These are phyloP conservation scores for Dipodomys spectabilis DNA, from an alignment of 2,113 vertebrate genomes.

Conservation along the genomic window DNA sequence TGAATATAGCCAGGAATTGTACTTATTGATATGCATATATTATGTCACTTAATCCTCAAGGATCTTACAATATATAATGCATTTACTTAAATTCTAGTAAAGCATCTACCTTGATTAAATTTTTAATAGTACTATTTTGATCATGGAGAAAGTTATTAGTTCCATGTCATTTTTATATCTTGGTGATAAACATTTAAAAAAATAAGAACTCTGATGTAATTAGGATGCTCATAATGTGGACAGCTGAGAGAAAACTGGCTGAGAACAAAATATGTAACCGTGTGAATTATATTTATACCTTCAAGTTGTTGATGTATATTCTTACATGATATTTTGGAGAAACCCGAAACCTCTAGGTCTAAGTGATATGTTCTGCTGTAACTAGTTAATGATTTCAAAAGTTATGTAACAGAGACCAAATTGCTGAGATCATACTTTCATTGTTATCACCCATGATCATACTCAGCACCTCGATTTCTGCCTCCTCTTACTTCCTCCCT, in stretches of 20 bases:
- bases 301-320: not conserved
- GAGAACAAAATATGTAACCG: not conserved
- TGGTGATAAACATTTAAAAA: not conserved
- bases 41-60: not conserved
- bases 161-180: conserved; percentile 7
- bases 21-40: not conserved
- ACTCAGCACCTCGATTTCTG: not conserved
- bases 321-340: not conserved
- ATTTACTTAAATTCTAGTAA: not conserved
- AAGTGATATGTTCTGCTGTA: not conserved
- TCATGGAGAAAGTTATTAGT: not conserved
- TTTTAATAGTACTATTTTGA: not conserved
- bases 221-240: not conserved
- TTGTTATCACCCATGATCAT: not conserved
- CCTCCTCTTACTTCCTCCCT: not conserved
- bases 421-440: not conserved
- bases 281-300: not conserved
- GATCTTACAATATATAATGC: not conserved
- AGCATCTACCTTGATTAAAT: conserved; percentile 2
- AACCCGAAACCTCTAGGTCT: not conserved
- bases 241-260: not conserved
- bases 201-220: not conserved
- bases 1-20: not conserved
- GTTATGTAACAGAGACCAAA: not conserved
- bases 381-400: not conserved